Conservation (phyloP, 2,797 vertebrate genomes). For the Coreius guichenoti region DNA sequence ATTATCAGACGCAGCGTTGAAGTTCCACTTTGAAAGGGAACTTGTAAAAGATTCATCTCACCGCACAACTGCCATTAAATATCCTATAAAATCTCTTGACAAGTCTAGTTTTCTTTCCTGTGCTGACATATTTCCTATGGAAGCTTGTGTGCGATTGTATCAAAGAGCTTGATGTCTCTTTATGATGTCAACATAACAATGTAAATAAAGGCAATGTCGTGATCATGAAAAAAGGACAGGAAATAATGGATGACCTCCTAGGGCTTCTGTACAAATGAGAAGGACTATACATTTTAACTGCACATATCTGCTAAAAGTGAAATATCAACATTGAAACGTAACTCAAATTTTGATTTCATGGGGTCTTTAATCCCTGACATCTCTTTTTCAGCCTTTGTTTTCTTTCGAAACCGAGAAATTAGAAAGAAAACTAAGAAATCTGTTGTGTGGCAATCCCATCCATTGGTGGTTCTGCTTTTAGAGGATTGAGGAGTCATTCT, state of each 20-base stretch:
- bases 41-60: neutral
- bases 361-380: slow-evolving; percentile 55
- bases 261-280: too few relatives aligned
- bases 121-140: neutral
- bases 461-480: slow-evolving; percentile 71
- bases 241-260: neutral
- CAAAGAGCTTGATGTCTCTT: neutral
- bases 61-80: neutral
- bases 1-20: too few relatives aligned
- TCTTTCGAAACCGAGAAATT: slow-evolving; percentile 65
- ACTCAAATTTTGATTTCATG: slow-evolving; percentile 1
- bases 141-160: neutral
- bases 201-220: neutral
- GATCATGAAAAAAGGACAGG: neutral
- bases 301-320: neutral
- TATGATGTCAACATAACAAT: neutral
- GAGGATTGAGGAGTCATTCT: slow-evolving; percentile 74
- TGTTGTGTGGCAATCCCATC: slow-evolving; percentile 73
- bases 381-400: slow-evolving; percentile 32
- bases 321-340: neutral
- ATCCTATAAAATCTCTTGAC: neutral
- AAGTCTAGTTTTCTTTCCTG: neutral
- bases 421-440: slow-evolving; percentile 58
- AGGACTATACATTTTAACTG: neutral
- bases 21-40: too few relatives aligned